Evolutionary conservation across 1,140 invertebrate genomes (phyloP).

Genomic region (Drosophila guanche): DNA sequence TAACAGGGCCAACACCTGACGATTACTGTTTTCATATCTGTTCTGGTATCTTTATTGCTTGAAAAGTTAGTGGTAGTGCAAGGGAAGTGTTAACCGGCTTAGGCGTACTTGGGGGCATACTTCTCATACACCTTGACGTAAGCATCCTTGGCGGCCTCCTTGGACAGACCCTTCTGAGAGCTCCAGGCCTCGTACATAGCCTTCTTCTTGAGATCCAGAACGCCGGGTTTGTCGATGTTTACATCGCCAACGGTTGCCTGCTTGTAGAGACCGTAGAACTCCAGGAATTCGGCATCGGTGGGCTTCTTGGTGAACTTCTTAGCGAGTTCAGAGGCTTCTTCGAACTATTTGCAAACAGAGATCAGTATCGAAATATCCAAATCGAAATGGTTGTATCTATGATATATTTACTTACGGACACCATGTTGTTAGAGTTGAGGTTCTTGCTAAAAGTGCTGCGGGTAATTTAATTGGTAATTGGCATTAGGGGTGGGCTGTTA

Average conservation of each 20-base stretch:
- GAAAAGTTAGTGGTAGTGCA: slow-evolving; percentile 18
- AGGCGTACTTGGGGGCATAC: slow-evolving; percentile 84
- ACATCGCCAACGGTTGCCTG: slow-evolving; percentile 92
- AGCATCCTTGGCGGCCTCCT: slow-evolving; percentile 92
- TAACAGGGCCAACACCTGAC: slow-evolving; percentile 21
- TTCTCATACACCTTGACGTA: slow-evolving; percentile 91
- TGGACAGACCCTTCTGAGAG: slow-evolving; percentile 89
- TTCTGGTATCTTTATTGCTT: slow-evolving; percentile 38
- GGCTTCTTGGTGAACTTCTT: slow-evolving; percentile 91
- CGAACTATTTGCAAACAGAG: slow-evolving; percentile 85
- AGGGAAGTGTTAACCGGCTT: slow-evolving; percentile 14
- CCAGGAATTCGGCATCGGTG: slow-evolving; percentile 91
- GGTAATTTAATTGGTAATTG: too few relatives aligned
- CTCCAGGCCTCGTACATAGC: slow-evolving; percentile 98
- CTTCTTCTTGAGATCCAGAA: slow-evolving; percentile 96
- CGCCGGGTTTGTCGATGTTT: slow-evolving; percentile 92
- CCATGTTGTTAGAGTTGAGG: slow-evolving; percentile 23
- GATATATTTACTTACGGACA: slow-evolving; percentile 19
- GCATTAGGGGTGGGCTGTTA: too few relatives aligned
- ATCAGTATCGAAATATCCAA: neutral
- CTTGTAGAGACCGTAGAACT: slow-evolving; percentile 94
- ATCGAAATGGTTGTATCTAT: neutral
- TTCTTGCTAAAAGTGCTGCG: slow-evolving; percentile 21
- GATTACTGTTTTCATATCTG: slow-evolving; percentile 30
- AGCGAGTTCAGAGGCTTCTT: slow-evolving; percentile 89